Base-by-base conservation (phyloP, 2,797 vertebrate species). In the Etheostoma perlongum region DNA sequence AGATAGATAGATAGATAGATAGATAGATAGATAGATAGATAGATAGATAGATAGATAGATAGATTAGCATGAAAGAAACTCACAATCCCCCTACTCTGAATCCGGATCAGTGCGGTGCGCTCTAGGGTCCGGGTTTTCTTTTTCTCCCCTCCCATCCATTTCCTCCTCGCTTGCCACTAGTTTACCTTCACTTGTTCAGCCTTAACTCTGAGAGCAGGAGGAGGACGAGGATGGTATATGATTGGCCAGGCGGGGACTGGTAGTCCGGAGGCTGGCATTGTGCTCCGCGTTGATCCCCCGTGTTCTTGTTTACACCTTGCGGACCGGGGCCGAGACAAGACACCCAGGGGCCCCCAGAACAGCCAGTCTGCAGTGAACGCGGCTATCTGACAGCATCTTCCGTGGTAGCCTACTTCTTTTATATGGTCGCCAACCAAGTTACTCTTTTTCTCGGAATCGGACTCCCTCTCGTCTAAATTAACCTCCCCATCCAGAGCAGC, bases 271-370 rank as follows among this genome's bases (percentile, higher is more conserved):
- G 91, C 90, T 93, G 91, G 89, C 88, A 60, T 78, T 91, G 88
- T 71, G 83, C 78, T 86, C 78, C 68, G 85, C 74, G 90, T 82
- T 76, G 83, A 82, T 84, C 89, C 87, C 85, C 89, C 85, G 88
- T 93, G 92, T 87, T 88, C 90, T 84, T 95, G 94, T 95, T 95
- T 94, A 88, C 96, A 93, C 94, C 93, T 93, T 89, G 85, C 82
- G 93, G 93, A 91, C 78, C 3, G 76, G 58, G 77, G 76, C 81
- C 72, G 44, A 67, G 74, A 54, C 40, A 27, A 80, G 79, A 75
- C 74, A 51, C 66, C 49, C 78, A 27, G 63, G 80, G 76, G 59
- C 54, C 44, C 42, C 72, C 73, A 21, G 62, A 72, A 5, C 65
- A 44, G 73, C 74, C 78, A 63, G 78, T 69, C 36, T 72, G 78